phyloP scores from a whole-genome alignment of 2,888 invertebrate genomes.

The Zhuqinia jingwanae region DNA sequence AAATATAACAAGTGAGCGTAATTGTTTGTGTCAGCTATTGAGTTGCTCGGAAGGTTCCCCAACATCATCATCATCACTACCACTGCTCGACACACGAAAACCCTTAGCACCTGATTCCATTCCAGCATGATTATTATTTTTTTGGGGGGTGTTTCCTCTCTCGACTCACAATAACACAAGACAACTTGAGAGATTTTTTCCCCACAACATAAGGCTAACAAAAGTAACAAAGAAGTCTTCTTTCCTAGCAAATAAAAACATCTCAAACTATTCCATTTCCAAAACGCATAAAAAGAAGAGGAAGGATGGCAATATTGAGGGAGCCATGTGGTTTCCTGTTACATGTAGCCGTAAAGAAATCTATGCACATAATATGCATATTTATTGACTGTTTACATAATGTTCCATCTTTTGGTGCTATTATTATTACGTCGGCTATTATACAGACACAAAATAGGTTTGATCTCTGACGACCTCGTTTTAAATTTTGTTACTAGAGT shows the following conservation, averaged over 20 bases:
- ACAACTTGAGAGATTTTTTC: slow-evolving; percentile 25
- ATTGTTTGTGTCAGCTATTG: slow-evolving; percentile 40
- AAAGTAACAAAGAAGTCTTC: too few relatives aligned
- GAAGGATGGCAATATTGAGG: too few relatives aligned
- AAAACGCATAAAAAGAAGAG: neutral
- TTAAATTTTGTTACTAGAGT: slow-evolving; percentile 36
- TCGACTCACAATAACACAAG: too few relatives aligned
- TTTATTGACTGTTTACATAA: slow-evolving; percentile 27
- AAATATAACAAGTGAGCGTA: slow-evolving; percentile 23
- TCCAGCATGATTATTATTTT: too few relatives aligned
- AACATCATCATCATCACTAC: slow-evolving; percentile 17
- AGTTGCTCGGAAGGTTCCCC: slow-evolving; percentile 25
- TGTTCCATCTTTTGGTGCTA: too few relatives aligned
- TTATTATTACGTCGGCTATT: neutral
- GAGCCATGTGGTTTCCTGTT: slow-evolving; percentile 17
- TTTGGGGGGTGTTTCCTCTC: too few relatives aligned
- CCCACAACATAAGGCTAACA: too few relatives aligned
- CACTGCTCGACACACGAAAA: too few relatives aligned
- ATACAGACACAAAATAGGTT: slow-evolving; percentile 38
- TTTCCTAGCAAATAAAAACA: too few relatives aligned
- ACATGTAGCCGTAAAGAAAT: neutral
- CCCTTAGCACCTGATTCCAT: too few relatives aligned
- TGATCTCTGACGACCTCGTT: slow-evolving; percentile 61
- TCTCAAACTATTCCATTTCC: too few relatives aligned
- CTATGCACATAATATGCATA: neutral